These are phyloP conservation scores for Catonia carolina DNA, from an alignment of 2,888 invertebrate species.

Conservation along the genomic window DNA sequence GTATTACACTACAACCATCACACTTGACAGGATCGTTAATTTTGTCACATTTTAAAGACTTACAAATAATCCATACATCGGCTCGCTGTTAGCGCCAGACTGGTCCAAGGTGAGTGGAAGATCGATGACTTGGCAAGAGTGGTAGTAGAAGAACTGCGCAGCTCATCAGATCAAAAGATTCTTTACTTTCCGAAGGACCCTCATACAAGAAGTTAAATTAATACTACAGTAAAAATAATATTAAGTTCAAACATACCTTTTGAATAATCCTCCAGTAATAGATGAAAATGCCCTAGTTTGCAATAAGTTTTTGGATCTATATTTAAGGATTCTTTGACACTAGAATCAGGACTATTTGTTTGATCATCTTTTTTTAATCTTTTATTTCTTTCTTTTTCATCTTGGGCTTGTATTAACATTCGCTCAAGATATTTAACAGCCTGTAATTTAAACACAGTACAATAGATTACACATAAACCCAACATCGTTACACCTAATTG, in stretches of 20 bases:
- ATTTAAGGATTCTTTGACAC: constrained; percentile 55
- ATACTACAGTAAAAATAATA: too few relatives aligned
- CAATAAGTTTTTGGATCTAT: constrained; percentile 88
- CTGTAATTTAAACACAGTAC: constrained; percentile 43
- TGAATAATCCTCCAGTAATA: constrained; percentile 84
- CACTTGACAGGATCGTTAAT: too few relatives aligned
- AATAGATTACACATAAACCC: not conserved
- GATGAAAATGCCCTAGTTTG: constrained; percentile 91
- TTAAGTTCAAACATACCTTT: constrained; percentile 71
- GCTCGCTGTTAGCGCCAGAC: too few relatives aligned
- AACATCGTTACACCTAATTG: too few relatives aligned
- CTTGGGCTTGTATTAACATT: constrained; percentile 73
- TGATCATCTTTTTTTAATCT: constrained; percentile 30
- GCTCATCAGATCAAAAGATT: too few relatives aligned
- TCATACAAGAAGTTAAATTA: too few relatives aligned
- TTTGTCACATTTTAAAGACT: not conserved
- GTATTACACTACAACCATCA: too few relatives aligned
- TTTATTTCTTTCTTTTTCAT: constrained; percentile 45
- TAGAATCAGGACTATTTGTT: constrained; percentile 34
- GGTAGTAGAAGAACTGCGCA: too few relatives aligned
- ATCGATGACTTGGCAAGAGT: too few relatives aligned
- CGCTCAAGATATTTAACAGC: constrained; percentile 80
- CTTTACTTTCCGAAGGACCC: too few relatives aligned
- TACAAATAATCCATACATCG: too few relatives aligned
- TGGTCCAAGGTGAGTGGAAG: too few relatives aligned